Evolutionary conservation across 2,797 vertebrate species (phyloP), one percentile per base, ranked within the genome.

Genomic region (Momotus momota): DNA sequence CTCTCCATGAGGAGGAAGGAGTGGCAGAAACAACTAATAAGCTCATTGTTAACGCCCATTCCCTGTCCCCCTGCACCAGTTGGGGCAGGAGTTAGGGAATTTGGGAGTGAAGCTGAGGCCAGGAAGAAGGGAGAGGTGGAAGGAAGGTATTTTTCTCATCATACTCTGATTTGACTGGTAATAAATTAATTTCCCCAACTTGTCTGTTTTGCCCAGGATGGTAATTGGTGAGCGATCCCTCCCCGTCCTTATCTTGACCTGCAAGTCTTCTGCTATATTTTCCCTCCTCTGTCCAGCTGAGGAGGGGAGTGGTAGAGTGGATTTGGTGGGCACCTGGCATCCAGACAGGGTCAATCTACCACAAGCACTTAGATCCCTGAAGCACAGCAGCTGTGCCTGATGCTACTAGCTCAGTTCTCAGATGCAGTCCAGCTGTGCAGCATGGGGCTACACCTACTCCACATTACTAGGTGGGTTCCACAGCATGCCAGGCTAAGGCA

Each of bases 51-150:
- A 62, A 14, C 6, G 27, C 16, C 22, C 29, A 38, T 48, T 69
- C 66, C 22, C 29, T 6, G 4, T 38, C 12, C 12, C 29, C 26
- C 38, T 26, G 14, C 3, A 12, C 23, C 40, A 19, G 48, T 16
- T 9, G 4, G 20, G 22, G 33, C 23, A 73, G 26, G 26, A 69
- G 22, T 8, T 10, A 65, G 14, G 43, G 17, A 79, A n/a, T 52
- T 0, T 12, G 3, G 17, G 38, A 74, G 0, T 23, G 52, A 25
- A 67, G 2, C 7, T 16, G 17, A 31, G 26, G 22, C 51, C 13
- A n/a, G 29, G 33, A 78, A 58, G 16, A 69, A 43, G 7, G 17
- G 16, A 58, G 27, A 40, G 8, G 2, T 9, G 17, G 5, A 5
- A 4, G 12, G 2, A 35, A 46, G 25, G 26, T 29, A 19, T 29